Conservation (phyloP, 2,113 vertebrate genomes). For the Tupaia chinensis region DNA sequence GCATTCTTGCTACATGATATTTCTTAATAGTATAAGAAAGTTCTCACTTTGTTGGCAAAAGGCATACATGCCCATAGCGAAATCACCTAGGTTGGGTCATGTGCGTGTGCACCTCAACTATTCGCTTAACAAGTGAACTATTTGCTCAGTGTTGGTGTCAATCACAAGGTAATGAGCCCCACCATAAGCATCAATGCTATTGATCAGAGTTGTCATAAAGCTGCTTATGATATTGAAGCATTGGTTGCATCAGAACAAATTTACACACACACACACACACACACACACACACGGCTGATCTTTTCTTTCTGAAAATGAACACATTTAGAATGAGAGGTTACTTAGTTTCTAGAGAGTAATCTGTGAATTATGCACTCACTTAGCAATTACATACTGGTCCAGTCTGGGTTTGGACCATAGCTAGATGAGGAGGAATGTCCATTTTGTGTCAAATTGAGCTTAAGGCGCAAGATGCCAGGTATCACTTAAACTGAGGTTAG, state of each 20-base stretch:
- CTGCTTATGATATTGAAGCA: neutral
- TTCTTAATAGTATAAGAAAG: conserved; percentile 17
- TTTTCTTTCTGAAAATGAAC: conserved; percentile 51
- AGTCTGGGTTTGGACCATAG: neutral
- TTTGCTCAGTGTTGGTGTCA: neutral
- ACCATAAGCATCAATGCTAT: neutral
- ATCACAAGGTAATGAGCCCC: neutral
- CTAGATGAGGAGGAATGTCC: conserved; percentile 8
- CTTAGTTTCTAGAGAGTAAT: neutral
- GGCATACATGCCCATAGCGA: neutral
- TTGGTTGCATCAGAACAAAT: conserved; percentile 23
- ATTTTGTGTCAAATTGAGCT: conserved; percentile 2
- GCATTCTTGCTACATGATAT: neutral
- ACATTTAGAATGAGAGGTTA: neutral
- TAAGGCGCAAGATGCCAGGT: neutral
- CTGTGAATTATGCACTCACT: conserved; percentile 36
- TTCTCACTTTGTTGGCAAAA: conserved; percentile 32
- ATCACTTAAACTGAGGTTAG: neutral
- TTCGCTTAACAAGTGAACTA: neutral
- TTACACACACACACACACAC: neutral
- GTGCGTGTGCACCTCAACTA: neutral
- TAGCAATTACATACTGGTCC: neutral
- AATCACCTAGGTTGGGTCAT: neutral
- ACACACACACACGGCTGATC: neutral
- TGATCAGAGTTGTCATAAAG: neutral